phyloP scores from a whole-genome alignment of 2,797 vertebrate species.

The Ctenosaura bakeri region DNA sequence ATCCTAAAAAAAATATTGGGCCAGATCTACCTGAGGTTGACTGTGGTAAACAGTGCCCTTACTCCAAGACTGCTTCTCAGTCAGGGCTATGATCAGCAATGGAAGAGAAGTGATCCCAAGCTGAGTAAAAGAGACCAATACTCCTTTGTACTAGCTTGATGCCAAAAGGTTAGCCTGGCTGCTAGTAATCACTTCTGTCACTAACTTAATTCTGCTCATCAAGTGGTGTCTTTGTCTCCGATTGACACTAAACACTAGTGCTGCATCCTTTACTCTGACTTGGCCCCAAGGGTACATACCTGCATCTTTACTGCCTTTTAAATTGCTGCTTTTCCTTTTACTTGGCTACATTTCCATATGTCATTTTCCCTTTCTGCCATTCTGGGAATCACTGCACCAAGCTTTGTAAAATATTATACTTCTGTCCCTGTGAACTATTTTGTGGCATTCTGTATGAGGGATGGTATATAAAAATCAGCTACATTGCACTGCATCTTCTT shows the following conservation, averaged over 20 bases:
- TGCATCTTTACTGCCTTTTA: conserved; percentile 73
- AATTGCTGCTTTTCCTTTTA: conserved; percentile 72
- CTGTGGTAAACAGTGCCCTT: not conserved
- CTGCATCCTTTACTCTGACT: conserved; percentile 57
- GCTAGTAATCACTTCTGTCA: conserved; percentile 7
- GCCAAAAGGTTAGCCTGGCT: conserved; percentile 40
- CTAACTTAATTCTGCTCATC: conserved; percentile 35
- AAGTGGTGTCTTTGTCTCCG: conserved; percentile 32
- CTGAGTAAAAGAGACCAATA: not conserved
- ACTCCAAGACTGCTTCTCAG: not conserved
- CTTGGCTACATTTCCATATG: conserved; percentile 76
- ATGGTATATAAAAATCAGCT: conserved; percentile 80
- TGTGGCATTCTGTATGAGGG: conserved; percentile 78
- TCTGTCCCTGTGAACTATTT: conserved; percentile 78
- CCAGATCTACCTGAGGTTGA: not conserved
- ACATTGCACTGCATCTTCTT: conserved; percentile 77
- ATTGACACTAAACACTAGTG: conserved; percentile 30
- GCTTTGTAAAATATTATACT: conserved; percentile 78
- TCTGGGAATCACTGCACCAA: conserved; percentile 74
- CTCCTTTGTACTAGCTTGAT: not conserved
- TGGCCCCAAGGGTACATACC: conserved; percentile 68
- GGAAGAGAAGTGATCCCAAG: not conserved
- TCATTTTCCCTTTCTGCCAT: conserved; percentile 78
- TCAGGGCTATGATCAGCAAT: not conserved
- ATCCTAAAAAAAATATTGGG: not conserved